phyloP scores from a whole-genome alignment of 2,797 vertebrate species.

The Schizopygopsis pylzovi region DNA sequence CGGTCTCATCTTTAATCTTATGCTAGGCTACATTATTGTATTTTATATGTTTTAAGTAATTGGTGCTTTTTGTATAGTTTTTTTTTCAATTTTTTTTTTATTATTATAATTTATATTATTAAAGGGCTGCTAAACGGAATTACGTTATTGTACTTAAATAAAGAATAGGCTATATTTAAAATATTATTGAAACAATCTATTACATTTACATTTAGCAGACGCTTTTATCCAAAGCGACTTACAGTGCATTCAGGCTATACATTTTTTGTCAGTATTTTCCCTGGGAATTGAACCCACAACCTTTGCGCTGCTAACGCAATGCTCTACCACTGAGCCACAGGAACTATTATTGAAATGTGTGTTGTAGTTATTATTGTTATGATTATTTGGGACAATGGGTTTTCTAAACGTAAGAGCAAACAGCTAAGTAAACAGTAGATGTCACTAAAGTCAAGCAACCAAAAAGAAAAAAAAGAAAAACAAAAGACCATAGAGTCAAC shows the following conservation, averaged over 20 bases:
- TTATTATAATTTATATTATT: neutral
- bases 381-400: neutral
- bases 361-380: neutral
- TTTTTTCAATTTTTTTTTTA: neutral
- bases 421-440: slow-evolving; percentile 52
- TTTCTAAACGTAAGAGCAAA: slow-evolving; percentile 4
- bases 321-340: too few relatives aligned
- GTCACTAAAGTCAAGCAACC: slow-evolving; percentile 52
- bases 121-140: neutral
- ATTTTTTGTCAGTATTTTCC: too few relatives aligned
- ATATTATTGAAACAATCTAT: neutral
- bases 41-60: neutral
- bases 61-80: neutral
- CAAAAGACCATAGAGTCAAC: neutral
- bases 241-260: too few relatives aligned
- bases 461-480: neutral
- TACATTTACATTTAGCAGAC: too few relatives aligned
- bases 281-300: too few relatives aligned
- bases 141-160: too few relatives aligned
- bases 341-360: neutral
- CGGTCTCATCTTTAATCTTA: neutral
- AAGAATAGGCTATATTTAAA: neutral
- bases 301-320: too few relatives aligned
- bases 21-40: neutral
- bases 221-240: too few relatives aligned